phyloP scores from a whole-genome alignment of 1,140 invertebrate genomes.

The Drosophila arawakana region DNA sequence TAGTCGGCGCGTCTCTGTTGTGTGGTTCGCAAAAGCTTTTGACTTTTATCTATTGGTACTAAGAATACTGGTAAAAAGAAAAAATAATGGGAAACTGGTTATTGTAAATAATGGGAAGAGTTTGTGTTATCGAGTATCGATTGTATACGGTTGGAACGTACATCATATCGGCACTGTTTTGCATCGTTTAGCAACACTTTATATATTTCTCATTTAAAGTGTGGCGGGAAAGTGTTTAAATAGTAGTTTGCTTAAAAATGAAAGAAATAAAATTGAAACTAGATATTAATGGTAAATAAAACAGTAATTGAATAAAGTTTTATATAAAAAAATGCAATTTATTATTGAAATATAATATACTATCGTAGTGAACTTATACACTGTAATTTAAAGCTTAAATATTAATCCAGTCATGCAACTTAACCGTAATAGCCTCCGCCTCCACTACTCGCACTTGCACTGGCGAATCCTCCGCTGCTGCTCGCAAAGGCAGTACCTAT shows the following conservation, averaged over 20 bases:
- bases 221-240: neutral
- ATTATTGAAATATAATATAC: slow-evolving; percentile 30
- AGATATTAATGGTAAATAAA: neutral
- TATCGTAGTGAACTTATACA: slow-evolving; percentile 44
- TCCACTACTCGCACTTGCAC: slow-evolving; percentile 62
- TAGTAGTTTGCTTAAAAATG: neutral
- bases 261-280: neutral
- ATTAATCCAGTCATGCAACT: slow-evolving; percentile 26
- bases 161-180: neutral
- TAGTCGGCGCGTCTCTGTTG: too few relatives aligned
- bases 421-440: slow-evolving; percentile 64
- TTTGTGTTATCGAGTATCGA: too few relatives aligned
- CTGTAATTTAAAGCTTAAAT: slow-evolving; percentile 35
- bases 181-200: neutral
- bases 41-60: too few relatives aligned
- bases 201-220: neutral
- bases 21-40: too few relatives aligned
- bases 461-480: slow-evolving; percentile 72
- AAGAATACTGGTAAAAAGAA: too few relatives aligned
- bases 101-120: too few relatives aligned
- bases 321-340: slow-evolving; percentile 16
- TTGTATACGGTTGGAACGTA: neutral
- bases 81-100: too few relatives aligned
- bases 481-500: slow-evolving; percentile 75
- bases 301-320: neutral